Base-by-base conservation (phyloP, 2,797 vertebrate genomes). In the Pterois miles region DNA sequence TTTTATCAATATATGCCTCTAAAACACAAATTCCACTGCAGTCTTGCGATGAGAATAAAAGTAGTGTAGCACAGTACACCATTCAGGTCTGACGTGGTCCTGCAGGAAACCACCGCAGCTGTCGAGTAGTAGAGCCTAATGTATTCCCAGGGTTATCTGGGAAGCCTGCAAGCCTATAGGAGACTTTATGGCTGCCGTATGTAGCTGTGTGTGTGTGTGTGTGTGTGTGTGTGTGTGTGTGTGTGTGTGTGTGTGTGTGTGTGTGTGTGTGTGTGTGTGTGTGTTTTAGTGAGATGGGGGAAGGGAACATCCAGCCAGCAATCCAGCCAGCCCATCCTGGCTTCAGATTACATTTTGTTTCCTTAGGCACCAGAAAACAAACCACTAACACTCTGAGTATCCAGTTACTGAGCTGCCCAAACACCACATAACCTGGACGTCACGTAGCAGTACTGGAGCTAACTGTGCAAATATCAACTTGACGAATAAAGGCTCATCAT, bases 291-390 rank as follows among this genome's bases (percentile, higher is more conserved):
- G 48, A 58, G 76, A n/a, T 82, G 91, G 89, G 91, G 89, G 86
- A 80, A 60, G 90, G 91, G 89, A 59, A 76, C 62, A 57, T 80
- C 56, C 59, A 88, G 83, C 70, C 73, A 80, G 91, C 83, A 85
- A 87, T 89, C 88, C 89, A 91, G 79, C 85, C 82, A 86, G 76
- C 75, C 91, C 86, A 80, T 88, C 87, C 89, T 91, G 85, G 93
- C 90, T 91, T 95, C 94, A 86, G 83, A 91, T 95, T 95, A 93
- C 94, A 91, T 91, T 93, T 92, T 91, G 93, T 95, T 94, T 96
- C 93, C 94, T 94, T 94, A 93, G 92, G 93, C 94, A 94, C 93
- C 92, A 94, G 91, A 94, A 95, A 92, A 91, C 90, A 90, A 89
- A 90, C 87, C 86, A 79, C 85, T 66, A 86, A 91, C 89, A 89